Evolutionary conservation across 2,113 vertebrate species (phyloP).

Genomic region (Nibea coibor): DNA sequence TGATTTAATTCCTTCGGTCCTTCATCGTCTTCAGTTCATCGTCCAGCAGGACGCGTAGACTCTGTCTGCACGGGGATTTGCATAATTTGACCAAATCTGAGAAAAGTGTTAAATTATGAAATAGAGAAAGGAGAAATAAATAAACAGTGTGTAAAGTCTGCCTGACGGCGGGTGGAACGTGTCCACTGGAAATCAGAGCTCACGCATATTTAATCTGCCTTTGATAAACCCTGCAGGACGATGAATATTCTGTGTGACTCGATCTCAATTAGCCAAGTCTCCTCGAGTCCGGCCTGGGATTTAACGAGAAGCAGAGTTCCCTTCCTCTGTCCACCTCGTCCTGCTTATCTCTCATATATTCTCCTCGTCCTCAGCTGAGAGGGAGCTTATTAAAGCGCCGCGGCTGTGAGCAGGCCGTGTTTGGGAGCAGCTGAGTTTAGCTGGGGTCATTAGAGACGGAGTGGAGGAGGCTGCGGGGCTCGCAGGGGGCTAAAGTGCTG

Average conservation of each 20-base stretch:
- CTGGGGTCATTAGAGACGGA: constrained; percentile 63
- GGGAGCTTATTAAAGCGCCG: constrained; percentile 44
- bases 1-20: constrained; percentile 35
- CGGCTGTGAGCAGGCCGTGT: constrained; percentile 41
- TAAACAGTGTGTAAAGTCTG: constrained; percentile 51
- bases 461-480: constrained; percentile 51
- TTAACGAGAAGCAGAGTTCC: constrained; percentile 44
- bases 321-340: constrained; percentile 17
- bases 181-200: constrained; percentile 53
- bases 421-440: constrained; percentile 53
- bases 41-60: constrained; percentile 33
- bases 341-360: background rate
- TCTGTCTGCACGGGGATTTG: constrained; percentile 44
- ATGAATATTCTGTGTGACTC: constrained; percentile 73
- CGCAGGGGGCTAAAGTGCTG: constrained; percentile 66
- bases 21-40: constrained; percentile 60
- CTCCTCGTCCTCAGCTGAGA: background rate
- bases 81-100: constrained; percentile 55
- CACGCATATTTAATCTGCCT: constrained; percentile 59
- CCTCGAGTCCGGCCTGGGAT: constrained; percentile 32
- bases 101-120: constrained; percentile 73
- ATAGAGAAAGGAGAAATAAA: constrained; percentile 52
- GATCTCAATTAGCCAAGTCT: constrained; percentile 60
- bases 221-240: constrained; percentile 59
- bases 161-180: constrained; percentile 33